Percentiles rank a stretch among this genome's conserved stretches.
phyloP scores from a whole-genome alignment of 2,888 invertebrate genomes.

The Spatulosminthurus flaviceps region DNA sequence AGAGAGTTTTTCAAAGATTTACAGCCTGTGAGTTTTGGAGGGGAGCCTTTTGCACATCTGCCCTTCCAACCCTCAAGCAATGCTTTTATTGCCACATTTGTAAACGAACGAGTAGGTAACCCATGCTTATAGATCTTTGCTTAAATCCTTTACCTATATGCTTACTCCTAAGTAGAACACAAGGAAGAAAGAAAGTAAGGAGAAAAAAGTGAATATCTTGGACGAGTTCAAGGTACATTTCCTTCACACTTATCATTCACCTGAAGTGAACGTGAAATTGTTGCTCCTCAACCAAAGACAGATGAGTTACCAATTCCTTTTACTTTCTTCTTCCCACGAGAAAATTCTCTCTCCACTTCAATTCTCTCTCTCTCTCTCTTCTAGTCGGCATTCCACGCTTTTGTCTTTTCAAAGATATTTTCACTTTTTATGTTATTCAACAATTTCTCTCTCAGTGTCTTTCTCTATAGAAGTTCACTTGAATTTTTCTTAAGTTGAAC shows the following conservation, averaged over 20 bases:
- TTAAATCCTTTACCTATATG: background rate
- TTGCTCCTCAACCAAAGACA: background rate
- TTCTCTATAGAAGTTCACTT: too few species aligned
- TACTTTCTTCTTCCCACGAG: too few species aligned
- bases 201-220: slow-evolving; percentile 19
- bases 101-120: background rate
- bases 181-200: background rate
- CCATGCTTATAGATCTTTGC: too few species aligned
- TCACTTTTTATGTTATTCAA: too few species aligned
- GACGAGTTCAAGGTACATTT: slow-evolving; percentile 4
- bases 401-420: too few species aligned
- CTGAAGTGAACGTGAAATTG: slow-evolving; percentile 30
- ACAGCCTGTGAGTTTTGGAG: slow-evolving; percentile 52
- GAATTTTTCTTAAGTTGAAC: too few species aligned
- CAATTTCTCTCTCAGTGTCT: too few species aligned
- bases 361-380: too few species aligned
- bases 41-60: slow-evolving; percentile 37
- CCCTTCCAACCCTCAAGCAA: slow-evolving; percentile 22
- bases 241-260: slow-evolving; percentile 33
- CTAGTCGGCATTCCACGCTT: too few species aligned
- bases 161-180: background rate
- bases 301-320: too few species aligned
- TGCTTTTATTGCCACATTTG: slow-evolving; percentile 40
- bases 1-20: slow-evolving; percentile 62
- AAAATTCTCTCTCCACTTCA: too few species aligned